Conservation (phyloP, 2,113 vertebrate species). For the Eptesicus fuscus region DNA sequence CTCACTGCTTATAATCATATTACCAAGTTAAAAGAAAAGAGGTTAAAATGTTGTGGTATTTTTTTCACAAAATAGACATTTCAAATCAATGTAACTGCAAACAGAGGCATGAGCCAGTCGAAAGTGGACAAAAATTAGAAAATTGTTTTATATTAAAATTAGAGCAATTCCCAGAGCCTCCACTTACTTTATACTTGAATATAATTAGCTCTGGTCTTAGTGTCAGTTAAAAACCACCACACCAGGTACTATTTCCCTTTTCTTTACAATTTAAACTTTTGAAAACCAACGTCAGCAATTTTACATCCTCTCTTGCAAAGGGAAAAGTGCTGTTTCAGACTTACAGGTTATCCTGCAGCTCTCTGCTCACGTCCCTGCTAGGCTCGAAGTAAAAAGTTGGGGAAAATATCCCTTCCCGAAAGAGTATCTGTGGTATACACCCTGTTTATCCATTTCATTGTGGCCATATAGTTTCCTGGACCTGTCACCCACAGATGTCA, state of each 20-base stretch:
- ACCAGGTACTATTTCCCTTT: constrained; percentile 76
- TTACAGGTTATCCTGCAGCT: constrained; percentile 14
- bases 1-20: background rate
- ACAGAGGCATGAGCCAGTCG: constrained; percentile 34
- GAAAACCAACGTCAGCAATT: constrained; percentile 76
- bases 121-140: constrained; percentile 66
- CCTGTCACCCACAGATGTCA: background rate
- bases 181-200: constrained; percentile 65
- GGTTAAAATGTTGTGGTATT: background rate
- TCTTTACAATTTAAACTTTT: constrained; percentile 76
- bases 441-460: constrained; percentile 28
- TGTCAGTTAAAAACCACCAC: constrained; percentile 74
- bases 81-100: constrained; percentile 65
- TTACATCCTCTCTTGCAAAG: constrained; percentile 73
- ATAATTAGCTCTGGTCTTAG: constrained; percentile 68
- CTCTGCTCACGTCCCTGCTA: background rate
- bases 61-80: constrained; percentile 23
- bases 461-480: constrained; percentile 13
- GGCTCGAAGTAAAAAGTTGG: background rate
- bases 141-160: constrained; percentile 66
- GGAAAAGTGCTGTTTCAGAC: constrained; percentile 63
- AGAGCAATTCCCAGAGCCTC: constrained; percentile 58
- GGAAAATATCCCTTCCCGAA: background rate
- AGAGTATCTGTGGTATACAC: background rate
- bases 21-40: constrained; percentile 1